phyloP scores from a whole-genome alignment of 1,140 invertebrate genomes.

The Armadillidium nasatum region DNA sequence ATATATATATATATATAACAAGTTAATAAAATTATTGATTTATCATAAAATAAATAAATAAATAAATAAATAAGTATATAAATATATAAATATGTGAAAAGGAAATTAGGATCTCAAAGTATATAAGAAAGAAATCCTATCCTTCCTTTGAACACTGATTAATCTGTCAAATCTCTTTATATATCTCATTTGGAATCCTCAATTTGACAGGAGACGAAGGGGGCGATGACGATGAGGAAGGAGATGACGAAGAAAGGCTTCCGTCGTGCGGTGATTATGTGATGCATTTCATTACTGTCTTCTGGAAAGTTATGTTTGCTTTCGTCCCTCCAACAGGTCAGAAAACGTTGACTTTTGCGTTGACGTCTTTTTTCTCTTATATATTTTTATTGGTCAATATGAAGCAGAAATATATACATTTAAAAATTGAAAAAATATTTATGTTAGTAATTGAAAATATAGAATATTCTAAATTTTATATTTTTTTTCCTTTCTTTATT shows the following conservation, averaged over 20 bases:
- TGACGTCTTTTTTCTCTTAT: not conserved
- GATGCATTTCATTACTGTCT: conserved; percentile 62
- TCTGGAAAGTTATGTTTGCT: conserved; percentile 89
- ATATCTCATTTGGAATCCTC: too few species aligned
- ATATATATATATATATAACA: too few species aligned
- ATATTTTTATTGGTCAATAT: not conserved
- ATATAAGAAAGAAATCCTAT: too few species aligned
- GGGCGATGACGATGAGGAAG: conserved; percentile 59
- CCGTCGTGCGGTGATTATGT: conserved; percentile 84
- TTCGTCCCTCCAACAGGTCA: conserved; percentile 96
- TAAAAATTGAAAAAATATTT: not conserved
- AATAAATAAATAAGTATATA: too few species aligned
- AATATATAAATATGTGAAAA: too few species aligned
- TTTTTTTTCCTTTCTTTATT: too few species aligned
- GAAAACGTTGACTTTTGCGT: not conserved
- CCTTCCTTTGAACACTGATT: too few species aligned
- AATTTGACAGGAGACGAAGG: conserved; percentile 37
- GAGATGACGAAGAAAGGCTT: conserved; percentile 53
- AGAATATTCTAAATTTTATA: too few species aligned
- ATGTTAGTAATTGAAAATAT: not conserved
- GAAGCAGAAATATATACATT: not conserved
- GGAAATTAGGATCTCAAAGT: too few species aligned
- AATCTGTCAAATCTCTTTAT: too few species aligned
- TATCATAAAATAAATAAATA: too few species aligned
- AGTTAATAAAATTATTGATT: too few species aligned